Conservation (phyloP, 2,113 vertebrate species). For the Dicrurus megarhynchus region DNA sequence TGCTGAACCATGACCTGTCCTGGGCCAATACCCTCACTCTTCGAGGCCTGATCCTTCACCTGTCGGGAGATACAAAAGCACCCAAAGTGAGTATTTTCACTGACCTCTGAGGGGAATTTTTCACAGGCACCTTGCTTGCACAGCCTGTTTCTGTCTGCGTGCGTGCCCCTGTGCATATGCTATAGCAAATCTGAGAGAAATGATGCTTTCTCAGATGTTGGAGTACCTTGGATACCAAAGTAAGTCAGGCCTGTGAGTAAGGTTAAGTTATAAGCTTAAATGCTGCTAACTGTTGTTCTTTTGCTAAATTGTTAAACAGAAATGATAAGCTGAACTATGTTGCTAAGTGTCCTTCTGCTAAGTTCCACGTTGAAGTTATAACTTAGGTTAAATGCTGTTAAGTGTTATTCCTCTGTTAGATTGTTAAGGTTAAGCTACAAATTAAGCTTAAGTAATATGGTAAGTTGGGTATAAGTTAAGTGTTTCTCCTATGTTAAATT, state of each 20-base stretch:
- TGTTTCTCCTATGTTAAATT: not conserved
- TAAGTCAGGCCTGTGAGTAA: not conserved
- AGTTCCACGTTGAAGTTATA: not conserved
- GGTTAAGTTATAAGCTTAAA: not conserved
- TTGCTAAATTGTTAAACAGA: not conserved
- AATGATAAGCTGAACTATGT: not conserved
- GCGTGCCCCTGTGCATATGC: fast-evolving
- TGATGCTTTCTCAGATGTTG: not conserved
- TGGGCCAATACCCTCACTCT: too few relatives aligned
- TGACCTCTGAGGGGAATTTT: not conserved
- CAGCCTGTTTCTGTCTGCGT: not conserved
- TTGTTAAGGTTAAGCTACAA: not conserved
- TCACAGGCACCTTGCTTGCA: not conserved
- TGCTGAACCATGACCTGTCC: fast-evolving
- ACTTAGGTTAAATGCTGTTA: not conserved
- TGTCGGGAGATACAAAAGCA: not conserved
- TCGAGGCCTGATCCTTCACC: fast-evolving
- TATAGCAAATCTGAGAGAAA: not conserved
- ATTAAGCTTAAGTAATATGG: not conserved
- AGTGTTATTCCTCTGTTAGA: not conserved
- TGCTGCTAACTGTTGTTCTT: not conserved
- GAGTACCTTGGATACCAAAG: not conserved
- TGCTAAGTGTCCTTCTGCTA: not conserved
- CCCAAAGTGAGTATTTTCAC: not conserved
- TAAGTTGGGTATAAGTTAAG: not conserved